phyloP scores from a whole-genome alignment of 2,113 vertebrate genomes.

The Suncus etruscus region DNA sequence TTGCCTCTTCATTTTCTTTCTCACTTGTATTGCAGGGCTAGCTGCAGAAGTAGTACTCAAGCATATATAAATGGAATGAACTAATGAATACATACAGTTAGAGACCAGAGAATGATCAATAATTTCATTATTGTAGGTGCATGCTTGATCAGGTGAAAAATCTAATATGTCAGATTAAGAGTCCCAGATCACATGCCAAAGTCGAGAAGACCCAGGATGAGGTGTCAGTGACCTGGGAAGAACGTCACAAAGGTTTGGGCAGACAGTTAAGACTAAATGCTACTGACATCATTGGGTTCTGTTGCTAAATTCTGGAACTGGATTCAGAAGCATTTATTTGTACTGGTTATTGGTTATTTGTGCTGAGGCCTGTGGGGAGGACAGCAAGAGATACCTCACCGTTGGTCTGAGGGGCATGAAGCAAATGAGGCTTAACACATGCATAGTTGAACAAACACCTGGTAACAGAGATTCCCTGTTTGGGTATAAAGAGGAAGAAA shows the following conservation, averaged over 20 bases:
- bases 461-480: too few relatives aligned
- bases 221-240: conserved; percentile 48
- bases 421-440: too few relatives aligned
- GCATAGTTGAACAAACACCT: too few relatives aligned
- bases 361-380: not conserved
- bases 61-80: not conserved
- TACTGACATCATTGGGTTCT: conserved; percentile 42
- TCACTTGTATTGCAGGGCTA: conserved; percentile 13
- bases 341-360: not conserved
- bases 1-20: not conserved
- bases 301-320: conserved; percentile 56
- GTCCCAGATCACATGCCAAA: conserved; percentile 34
- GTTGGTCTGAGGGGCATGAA: too few relatives aligned
- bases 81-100: conserved; percentile 64
- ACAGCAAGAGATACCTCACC: not conserved
- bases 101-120: conserved; percentile 66
- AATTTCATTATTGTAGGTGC: conserved; percentile 65
- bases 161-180: conserved; percentile 45
- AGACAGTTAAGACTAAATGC: conserved; percentile 8
- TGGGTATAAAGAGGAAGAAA: too few relatives aligned
- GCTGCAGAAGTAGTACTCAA: too few relatives aligned
- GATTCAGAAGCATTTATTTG: conserved; percentile 49
- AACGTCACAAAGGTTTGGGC: not conserved
- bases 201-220: conserved; percentile 59
- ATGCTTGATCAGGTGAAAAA: conserved; percentile 62